Base-by-base conservation (phyloP, 1,140 invertebrate species). In the Orius laevigatus region DNA sequence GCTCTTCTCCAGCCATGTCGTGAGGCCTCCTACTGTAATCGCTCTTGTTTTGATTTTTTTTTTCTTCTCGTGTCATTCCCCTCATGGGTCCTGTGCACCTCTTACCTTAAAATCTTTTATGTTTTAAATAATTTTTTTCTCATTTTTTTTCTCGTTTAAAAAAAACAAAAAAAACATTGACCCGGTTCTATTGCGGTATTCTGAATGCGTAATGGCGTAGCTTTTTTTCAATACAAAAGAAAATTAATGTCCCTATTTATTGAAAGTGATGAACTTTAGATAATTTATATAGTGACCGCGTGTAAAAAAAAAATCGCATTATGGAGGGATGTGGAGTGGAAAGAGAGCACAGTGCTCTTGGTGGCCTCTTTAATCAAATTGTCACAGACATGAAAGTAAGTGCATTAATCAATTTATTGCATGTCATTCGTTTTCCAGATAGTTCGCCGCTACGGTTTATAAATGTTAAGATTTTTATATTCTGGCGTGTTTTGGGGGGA, bases 341-440 rank as follows among this genome's bases (percentile, higher is more conserved):
- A 66, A 76, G 79, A 60, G 84, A 86, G 60, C 80, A 75, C 62
- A 79, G 75, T 66, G 80, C 79, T 48, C 67, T 88, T 50, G 84
- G 83, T 57, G 79, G 78, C 52, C 70, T 88, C 45, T 88, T 88
- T 63, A 81, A 86, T 57, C 79, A 82, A 62, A 84, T 89, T 52
- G 76, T 89, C 53, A 77, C 73, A 59, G 84, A 88, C 64, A 77
- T 88, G 76, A 87, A 87, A 76, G 85, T 86, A 70, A 71, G 62
- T n/a, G n/a, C 14, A 31, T 31, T 35, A 25, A 5, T 10, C 46
- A 39, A 39, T 14, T 18, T 39, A 32, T 31, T 46, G 16, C 10
- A 46, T 46, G 19, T 16, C n/a, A 31, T 32, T 25, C 8, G 20
- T 16, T 12, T 31, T 12, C 14, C 11, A 32, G 6, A 10, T 33